Percentiles rank a stretch among this genome's conserved stretches.
These are phyloP conservation scores for Caradrina clavipalpis DNA, from an alignment of 2,888 invertebrate species.

Conservation along the genomic window DNA sequence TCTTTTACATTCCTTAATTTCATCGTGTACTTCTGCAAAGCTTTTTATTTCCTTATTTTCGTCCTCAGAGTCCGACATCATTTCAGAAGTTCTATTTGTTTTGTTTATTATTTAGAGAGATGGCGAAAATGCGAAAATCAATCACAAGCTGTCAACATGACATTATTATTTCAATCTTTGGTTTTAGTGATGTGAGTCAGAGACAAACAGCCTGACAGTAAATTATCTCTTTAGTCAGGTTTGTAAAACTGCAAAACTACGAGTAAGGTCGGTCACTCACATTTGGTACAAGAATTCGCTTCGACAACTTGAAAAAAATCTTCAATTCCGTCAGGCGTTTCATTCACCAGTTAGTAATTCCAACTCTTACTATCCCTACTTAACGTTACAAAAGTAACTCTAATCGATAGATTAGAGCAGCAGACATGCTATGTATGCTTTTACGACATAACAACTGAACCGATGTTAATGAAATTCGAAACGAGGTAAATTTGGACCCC, in stretches of 20 bases:
- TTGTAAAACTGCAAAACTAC: background rate
- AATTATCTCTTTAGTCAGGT: background rate
- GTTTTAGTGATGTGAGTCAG: background rate
- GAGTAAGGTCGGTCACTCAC: background rate
- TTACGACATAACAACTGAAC: too few relatives aligned
- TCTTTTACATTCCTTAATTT: constrained; percentile 82
- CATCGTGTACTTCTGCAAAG: constrained; percentile 80
- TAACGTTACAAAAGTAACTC: too few relatives aligned
- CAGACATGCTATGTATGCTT: too few relatives aligned
- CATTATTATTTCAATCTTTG: background rate
- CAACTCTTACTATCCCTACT: too few relatives aligned
- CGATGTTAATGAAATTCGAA: too few relatives aligned
- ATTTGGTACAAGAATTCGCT: background rate
- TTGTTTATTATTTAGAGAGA: background rate
- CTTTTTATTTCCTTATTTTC: constrained; percentile 69
- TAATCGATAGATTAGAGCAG: too few relatives aligned
- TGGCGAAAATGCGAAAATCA: constrained; percentile 16
- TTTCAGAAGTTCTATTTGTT: constrained; percentile 29
- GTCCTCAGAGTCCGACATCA: constrained; percentile 75
- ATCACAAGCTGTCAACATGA: background rate
- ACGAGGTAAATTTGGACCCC: too few relatives aligned
- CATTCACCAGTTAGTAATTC: too few relatives aligned
- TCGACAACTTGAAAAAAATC: too few relatives aligned
- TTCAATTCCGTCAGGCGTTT: too few relatives aligned
- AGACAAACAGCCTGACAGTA: too few relatives aligned